A percentile compares a stretch with the other conserved stretches of the same genome.
phyloP scores from a whole-genome alignment of 1,140 invertebrate genomes.

The Glossosoma conforme region DNA sequence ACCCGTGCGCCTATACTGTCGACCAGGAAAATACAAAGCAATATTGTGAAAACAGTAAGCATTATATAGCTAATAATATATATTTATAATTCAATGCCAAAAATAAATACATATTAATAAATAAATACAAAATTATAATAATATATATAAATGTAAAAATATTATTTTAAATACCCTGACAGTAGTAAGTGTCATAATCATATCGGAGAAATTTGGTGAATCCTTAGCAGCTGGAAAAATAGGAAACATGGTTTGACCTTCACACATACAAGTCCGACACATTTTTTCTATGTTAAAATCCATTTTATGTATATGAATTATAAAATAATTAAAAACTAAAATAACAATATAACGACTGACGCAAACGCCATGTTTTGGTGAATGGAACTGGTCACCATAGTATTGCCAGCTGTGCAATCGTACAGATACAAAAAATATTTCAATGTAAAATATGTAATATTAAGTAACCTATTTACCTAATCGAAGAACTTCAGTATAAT shows the following conservation, averaged over 20 bases:
- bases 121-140: neutral
- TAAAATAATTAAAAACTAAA: no score
- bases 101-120: neutral
- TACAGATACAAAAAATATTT: no score
- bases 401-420: no score
- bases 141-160: neutral
- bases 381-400: no score
- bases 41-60: no score
- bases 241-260: constrained; percentile 8
- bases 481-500: no score
- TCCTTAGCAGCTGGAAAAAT: constrained; percentile 1
- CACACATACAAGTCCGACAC: constrained; percentile 28
- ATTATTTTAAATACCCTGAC: constrained; percentile 24
- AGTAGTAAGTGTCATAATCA: constrained; percentile 16
- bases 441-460: no score
- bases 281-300: constrained; percentile 13
- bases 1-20: neutral
- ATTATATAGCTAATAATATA: no score
- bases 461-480: no score
- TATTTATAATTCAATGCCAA: neutral
- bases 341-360: no score
- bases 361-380: no score
- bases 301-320: no score
- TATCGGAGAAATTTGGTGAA: constrained; percentile 8
- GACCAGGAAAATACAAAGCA: neutral